Evolutionary conservation across 2,797 vertebrate genomes (phyloP), one percentile per base, ranked within the genome.

Genomic region (Syngnathus rostellatus): DNA sequence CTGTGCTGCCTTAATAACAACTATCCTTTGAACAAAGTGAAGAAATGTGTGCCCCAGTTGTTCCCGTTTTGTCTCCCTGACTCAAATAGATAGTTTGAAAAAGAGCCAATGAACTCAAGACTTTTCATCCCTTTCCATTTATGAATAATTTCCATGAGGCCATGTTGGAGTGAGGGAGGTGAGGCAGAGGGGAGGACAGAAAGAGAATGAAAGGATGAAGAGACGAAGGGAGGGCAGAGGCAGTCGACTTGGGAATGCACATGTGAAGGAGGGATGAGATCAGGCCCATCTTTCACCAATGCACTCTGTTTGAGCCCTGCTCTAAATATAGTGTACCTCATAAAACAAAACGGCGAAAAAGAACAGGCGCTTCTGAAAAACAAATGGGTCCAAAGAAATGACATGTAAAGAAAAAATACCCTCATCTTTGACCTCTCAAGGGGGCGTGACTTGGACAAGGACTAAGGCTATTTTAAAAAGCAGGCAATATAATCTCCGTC

Each of bases 91-190:
- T 78, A 78, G 48, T 70, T 62, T 72, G 80, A 84, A 75, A 81
- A 77, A 81, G 68, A 76, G 66, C 62, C 63, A 62, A 65, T 53
- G 72, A 82, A 81, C 78, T 67, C 62, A 63, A 72, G 72, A 79
- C 62, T 72, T 80, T 77, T 68, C 65, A 1, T 75, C 81, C 75
- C 63, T 75, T 76, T 81, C 76, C 71, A 72, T 80, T 82, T 81
- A 65, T 68, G 78, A 81, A 77, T 72, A 60, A 81, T 81, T 82
- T 82, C 77, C 83, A 85, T 84, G 81, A 79, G 83, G 75, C 61
- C 62, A 68, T 74, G 65, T 84, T 78, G 73, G 68, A 71, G 71
- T 41, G 5, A 41, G 45, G 67, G 69, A 65, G 73, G 69, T 38
- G 53, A 60, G 54, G 45, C 66, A 51, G 62, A 39, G 66, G 71